Evolutionary conservation across 2,113 vertebrate genomes (phyloP).

Genomic region (Cebidichthys violaceus): DNA sequence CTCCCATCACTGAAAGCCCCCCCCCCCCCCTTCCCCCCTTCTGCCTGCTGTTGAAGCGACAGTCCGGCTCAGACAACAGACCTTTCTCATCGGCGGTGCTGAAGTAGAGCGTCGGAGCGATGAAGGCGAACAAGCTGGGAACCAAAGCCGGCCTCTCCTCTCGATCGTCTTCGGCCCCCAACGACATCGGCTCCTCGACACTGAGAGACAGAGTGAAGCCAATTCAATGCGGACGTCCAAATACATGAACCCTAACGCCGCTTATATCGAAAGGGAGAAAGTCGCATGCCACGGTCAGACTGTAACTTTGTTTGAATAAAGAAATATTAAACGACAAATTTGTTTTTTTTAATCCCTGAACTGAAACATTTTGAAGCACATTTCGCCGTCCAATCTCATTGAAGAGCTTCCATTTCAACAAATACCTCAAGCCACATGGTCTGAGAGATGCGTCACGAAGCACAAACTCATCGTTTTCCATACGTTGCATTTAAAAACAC

Average conservation of each 20-base stretch:
- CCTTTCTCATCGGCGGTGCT: constrained; percentile 91
- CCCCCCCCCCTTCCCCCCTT: too few relatives aligned
- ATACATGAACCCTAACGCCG: not conserved
- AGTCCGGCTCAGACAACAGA: constrained; percentile 49
- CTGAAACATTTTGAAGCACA: not conserved
- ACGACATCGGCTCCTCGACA: constrained; percentile 76
- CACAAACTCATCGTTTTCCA: not conserved
- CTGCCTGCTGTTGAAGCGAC: not conserved
- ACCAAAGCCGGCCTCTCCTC: constrained; percentile 89
- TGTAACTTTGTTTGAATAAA: not conserved
- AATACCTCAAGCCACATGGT: not conserved
- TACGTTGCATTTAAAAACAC: not conserved
- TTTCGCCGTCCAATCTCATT: not conserved
- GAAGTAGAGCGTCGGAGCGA: constrained; percentile 94
- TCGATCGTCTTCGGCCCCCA: constrained; percentile 76
- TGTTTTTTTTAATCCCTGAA: not conserved
- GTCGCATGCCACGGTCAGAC: not conserved
- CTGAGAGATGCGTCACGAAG: not conserved
- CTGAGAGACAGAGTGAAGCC: constrained; percentile 51
- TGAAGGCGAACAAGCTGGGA: constrained; percentile 91
- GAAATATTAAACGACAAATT: too few relatives aligned
- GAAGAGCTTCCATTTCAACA: not conserved
- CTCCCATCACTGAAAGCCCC: too few relatives aligned
- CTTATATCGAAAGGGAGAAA: not conserved
- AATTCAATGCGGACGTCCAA: not conserved